Evolutionary conservation across 2,113 vertebrate species (phyloP), one percentile per base, ranked within the genome.

Genomic region (Cheilinus undulatus): DNA sequence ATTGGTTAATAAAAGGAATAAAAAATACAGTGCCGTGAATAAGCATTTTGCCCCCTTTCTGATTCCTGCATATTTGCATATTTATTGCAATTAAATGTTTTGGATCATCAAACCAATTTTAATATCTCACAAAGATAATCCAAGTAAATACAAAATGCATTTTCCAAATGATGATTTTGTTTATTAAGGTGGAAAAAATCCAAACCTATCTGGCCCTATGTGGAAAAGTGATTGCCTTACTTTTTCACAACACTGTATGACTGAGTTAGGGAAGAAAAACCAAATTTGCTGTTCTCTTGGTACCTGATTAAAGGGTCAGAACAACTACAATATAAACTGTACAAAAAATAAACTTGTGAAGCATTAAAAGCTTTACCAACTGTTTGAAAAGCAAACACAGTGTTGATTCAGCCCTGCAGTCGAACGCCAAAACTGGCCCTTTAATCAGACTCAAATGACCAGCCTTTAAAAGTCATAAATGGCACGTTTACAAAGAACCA

Each of bases 311-410:
- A 30, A 54, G 14, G 49, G 27, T 61, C 32, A 68, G 30, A 36
- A 40, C 1, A 15, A 43, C 30, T 50, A 56, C 48, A 73, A 79
- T 51, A 70, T 57, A 66, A 17, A 68, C 53, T 64, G 56, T 78
- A 80, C 56, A 83, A 62, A 80, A 57, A 83, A 66, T 78, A 26
- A 17, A 70, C 32, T n/a, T 28, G 20, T 50, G 28, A 28, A 40
- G 28, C 4, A 30, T 62, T 30, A 50, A 8, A 22, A 52, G 38
- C 20, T 43, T 66, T 22, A 63, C 10, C 7, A 1, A 34, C 24
- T 46, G 46, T 15, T 24, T 20, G 23, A 58, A 65, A 69, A 68
- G 46, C 61, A 66, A 32, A 73, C n/a, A 63, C 27, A 54, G 34
- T 24, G 36, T 40, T 57, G 46, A 45, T 40, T 32, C 22, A 24